phyloP scores from a whole-genome alignment of 1,140 invertebrate genomes.

The Neotoxoptera formosana region DNA sequence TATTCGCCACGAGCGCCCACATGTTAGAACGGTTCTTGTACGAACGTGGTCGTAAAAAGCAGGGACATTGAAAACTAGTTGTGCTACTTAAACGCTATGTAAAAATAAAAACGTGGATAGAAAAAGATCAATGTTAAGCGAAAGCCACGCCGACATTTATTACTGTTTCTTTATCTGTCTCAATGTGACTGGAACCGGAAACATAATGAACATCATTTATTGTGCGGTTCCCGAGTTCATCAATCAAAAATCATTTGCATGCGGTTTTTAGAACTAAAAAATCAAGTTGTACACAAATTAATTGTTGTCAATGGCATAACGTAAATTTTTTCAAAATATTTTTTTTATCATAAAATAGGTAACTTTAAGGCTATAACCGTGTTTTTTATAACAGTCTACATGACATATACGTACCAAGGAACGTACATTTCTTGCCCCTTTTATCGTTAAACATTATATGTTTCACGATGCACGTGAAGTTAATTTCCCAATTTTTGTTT shows the following conservation, averaged over 20 bases:
- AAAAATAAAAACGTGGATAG: background rate
- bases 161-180: background rate
- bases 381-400: no score
- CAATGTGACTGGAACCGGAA: background rate
- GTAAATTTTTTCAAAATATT: background rate
- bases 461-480: background rate
- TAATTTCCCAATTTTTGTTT: background rate
- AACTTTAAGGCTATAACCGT: no score
- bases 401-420: no score
- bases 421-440: background rate
- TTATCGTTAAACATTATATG: background rate
- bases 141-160: background rate
- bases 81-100: background rate
- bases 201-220: background rate
- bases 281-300: background rate
- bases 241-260: background rate
- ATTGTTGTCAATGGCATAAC: background rate
- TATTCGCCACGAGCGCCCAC: background rate
- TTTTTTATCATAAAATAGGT: no score
- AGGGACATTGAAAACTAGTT: background rate
- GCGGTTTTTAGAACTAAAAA: background rate
- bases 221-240: background rate
- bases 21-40: slow-evolving; percentile 3
- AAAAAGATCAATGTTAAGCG: background rate
- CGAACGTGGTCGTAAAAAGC: background rate